Conservation (phyloP, 2,888 invertebrate species). For the Cremastinae sp. region DNA sequence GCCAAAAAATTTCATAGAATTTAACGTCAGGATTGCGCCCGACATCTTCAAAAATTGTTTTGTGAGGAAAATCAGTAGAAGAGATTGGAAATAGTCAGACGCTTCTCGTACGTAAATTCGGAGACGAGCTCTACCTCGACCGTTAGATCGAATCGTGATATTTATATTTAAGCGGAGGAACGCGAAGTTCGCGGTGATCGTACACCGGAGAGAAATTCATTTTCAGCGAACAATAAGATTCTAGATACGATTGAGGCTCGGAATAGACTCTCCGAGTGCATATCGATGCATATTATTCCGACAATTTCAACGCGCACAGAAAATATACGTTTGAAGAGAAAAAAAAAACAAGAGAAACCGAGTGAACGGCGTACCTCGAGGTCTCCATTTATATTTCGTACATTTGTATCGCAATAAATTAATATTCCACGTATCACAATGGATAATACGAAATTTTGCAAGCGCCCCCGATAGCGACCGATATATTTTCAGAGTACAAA, state of each 20-base stretch:
- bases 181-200: constrained; percentile 4
- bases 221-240: constrained; percentile 56
- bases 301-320: no score
- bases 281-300: constrained; percentile 47
- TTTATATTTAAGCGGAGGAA: constrained; percentile 42
- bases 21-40: background rate
- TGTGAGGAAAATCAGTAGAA: background rate
- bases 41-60: background rate
- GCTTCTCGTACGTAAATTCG: constrained; percentile 15
- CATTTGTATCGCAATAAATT: no score
- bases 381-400: no score
- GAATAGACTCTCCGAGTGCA: constrained; percentile 19
- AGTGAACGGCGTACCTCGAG: no score
- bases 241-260: constrained; percentile 41
- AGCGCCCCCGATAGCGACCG: no score
- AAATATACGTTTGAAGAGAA: no score
- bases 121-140: constrained; percentile 18
- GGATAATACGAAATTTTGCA: no score
- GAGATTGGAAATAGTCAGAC: constrained; percentile 3
- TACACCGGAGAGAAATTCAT: constrained; percentile 25
- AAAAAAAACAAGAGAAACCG: no score
- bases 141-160: constrained; percentile 50
- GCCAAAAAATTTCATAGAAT: constrained; percentile 15
- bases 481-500: no score
- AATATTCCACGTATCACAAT: no score